phyloP scores from a whole-genome alignment of 1,140 invertebrate genomes.

The Lepidurus arcticus region DNA sequence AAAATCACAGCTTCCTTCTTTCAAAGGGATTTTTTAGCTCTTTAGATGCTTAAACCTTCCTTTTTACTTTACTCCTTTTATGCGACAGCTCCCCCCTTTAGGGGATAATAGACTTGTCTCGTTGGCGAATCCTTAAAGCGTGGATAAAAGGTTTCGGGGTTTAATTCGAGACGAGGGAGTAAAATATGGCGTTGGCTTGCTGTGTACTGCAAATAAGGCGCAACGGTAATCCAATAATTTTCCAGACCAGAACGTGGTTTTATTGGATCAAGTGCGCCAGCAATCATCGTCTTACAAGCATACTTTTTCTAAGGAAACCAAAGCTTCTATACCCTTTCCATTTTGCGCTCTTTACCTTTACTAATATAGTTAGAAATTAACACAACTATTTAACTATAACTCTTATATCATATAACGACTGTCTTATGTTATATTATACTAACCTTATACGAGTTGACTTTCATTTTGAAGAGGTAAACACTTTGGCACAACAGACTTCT shows the following conservation, averaged over 20 bases:
- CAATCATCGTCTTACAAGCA: neutral
- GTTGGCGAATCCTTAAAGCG: slow-evolving; percentile 8
- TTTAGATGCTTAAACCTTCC: neutral
- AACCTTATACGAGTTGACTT: too few relatives aligned
- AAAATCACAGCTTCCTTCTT: neutral
- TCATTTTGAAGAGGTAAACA: too few relatives aligned
- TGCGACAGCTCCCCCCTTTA: neutral
- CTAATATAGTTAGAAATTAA: too few relatives aligned
- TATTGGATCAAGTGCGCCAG: slow-evolving; percentile 2
- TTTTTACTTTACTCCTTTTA: neutral
- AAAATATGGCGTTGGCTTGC: neutral
- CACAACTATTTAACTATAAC: too few relatives aligned
- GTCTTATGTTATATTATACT: too few relatives aligned
- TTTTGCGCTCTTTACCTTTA: too few relatives aligned
- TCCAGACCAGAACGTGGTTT: neutral
- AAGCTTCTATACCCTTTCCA: too few relatives aligned
- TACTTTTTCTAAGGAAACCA: too few relatives aligned
- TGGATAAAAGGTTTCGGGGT: neutral
- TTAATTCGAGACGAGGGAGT: neutral
- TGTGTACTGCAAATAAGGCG: neutral
- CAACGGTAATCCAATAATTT: slow-evolving; percentile 1
- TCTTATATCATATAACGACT: too few relatives aligned
- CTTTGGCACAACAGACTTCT: too few relatives aligned
- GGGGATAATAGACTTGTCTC: slow-evolving; percentile 1
- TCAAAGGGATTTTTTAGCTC: neutral